A percentile compares a stretch with the other conserved stretches of the same genome.
Conservation (phyloP, 2,113 vertebrate genomes). For the Pangasianodon gigas region DNA sequence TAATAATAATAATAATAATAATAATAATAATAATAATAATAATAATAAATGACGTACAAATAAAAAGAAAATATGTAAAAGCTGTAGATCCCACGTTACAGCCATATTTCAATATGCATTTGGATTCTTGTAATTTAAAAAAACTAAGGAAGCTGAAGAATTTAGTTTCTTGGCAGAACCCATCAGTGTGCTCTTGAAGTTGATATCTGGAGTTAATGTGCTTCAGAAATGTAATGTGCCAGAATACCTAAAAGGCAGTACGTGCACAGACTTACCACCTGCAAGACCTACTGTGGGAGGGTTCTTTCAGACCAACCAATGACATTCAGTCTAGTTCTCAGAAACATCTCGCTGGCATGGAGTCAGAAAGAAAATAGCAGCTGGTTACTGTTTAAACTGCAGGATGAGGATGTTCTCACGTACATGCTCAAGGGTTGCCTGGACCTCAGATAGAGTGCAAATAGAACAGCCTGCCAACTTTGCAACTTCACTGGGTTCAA, state of each 20-base stretch:
- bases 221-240: background rate
- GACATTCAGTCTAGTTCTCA: conserved; percentile 19
- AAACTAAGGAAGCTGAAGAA: background rate
- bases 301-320: conserved; percentile 18
- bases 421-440: conserved; percentile 64
- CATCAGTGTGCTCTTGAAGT: background rate
- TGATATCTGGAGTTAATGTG: background rate
- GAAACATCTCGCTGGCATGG: conserved; percentile 66
- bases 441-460: conserved; percentile 34
- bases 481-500: conserved; percentile 31
- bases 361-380: conserved; percentile 78
- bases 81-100: background rate
- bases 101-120: background rate
- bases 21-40: background rate
- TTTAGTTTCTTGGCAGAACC: background rate
- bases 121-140: background rate
- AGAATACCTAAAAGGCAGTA: conserved; percentile 1
- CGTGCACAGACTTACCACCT: conserved; percentile 11
- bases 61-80: background rate
- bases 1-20: background rate
- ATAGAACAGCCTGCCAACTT: conserved; percentile 37
- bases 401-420: conserved; percentile 76
- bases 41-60: background rate
- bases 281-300: conserved; percentile 34
- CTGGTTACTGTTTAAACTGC: conserved; percentile 71